Percentiles rank a stretch among this genome's conserved stretches.
Evolutionary conservation across 2,797 vertebrate species (phyloP).

Genomic region (Peromyscus aztecus): DNA sequence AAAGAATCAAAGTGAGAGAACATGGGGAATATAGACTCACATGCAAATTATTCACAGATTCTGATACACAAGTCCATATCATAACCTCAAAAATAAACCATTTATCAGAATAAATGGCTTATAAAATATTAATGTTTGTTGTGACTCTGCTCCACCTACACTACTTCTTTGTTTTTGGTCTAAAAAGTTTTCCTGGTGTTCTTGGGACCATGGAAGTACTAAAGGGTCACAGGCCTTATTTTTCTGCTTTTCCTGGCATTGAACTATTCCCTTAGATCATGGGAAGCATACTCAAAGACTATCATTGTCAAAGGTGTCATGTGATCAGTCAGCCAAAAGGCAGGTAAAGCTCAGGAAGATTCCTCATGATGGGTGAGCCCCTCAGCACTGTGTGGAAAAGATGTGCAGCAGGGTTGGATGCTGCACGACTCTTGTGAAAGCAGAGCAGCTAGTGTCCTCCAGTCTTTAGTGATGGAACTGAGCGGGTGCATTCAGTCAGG

Average conservation of each 20-base stretch:
- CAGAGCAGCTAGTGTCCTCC: not conserved
- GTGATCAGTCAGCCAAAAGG: not conserved
- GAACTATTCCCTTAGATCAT: not conserved
- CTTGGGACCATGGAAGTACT: not conserved
- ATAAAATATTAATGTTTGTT: not conserved
- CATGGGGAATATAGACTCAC: not conserved
- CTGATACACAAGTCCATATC: too few relatives aligned
- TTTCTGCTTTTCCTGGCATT: constrained; percentile 4
- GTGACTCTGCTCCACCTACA: too few relatives aligned
- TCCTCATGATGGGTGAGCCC: not conserved
- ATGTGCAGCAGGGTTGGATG: not conserved
- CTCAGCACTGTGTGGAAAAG: not conserved
- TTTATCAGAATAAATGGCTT: not conserved
- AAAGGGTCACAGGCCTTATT: not conserved
- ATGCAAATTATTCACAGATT: not conserved
- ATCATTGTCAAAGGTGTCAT: not conserved
- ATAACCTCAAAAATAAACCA: not conserved
- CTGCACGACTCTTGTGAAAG: not conserved
- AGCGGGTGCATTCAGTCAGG: not conserved
- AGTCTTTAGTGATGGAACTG: not conserved
- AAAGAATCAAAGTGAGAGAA: not conserved
- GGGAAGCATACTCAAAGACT: not conserved
- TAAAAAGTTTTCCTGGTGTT: not conserved
- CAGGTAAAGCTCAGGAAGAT: not conserved
- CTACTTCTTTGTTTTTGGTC: not conserved